phyloP scores from a whole-genome alignment of 2,113 vertebrate species.

The Hiodon tergisus region DNA sequence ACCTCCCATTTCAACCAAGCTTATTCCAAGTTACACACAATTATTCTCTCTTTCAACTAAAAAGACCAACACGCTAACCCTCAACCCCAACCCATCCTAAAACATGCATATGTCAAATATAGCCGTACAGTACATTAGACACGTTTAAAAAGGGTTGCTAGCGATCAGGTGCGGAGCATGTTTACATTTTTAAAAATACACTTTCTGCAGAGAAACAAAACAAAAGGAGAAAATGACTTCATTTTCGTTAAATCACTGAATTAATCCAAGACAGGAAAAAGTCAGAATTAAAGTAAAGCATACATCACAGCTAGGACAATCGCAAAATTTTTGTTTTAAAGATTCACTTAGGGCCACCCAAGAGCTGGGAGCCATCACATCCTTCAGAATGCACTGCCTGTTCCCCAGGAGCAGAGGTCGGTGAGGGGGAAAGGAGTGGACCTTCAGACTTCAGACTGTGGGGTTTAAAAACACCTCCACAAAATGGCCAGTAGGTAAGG shows the following conservation, averaged over 20 bases:
- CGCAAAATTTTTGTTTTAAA: not conserved
- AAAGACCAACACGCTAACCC: too few relatives aligned
- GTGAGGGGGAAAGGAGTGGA: not conserved
- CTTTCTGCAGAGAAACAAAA: not conserved
- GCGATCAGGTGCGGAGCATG: not conserved
- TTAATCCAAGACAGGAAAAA: not conserved
- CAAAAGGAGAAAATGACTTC: not conserved
- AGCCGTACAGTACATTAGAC: slow-evolving; percentile 30
- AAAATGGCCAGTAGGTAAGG: not conserved
- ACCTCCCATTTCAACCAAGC: too few relatives aligned
- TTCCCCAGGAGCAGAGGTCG: too few relatives aligned
- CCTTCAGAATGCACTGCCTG: not conserved
- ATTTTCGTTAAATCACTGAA: not conserved
- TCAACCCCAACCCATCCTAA: not conserved
- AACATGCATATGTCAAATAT: slow-evolving; percentile 37
- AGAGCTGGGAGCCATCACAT: not conserved
- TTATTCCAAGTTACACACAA: too few relatives aligned
- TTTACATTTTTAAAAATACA: not conserved
- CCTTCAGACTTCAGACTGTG: not conserved
- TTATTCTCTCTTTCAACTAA: too few relatives aligned
- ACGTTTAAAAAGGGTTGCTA: not conserved
- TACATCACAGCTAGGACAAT: not conserved
- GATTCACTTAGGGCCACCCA: too few relatives aligned
- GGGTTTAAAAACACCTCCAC: not conserved
- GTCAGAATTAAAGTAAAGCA: not conserved